Conservation (phyloP, 2,888 invertebrate species). For the Zygothrica quintamaculata region DNA sequence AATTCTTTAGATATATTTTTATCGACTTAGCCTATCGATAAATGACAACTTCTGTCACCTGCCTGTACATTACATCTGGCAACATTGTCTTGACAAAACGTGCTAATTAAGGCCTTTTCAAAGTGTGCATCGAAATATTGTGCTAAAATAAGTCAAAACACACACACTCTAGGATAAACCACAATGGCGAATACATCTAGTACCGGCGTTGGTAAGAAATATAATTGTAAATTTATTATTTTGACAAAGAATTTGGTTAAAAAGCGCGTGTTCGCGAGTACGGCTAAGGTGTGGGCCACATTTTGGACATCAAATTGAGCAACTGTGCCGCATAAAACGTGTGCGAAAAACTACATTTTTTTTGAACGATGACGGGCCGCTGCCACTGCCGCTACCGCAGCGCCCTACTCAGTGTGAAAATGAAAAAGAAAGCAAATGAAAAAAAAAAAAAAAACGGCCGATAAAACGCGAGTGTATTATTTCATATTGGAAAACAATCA, state of each 20-base stretch:
- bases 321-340: constrained; percentile 38
- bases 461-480: constrained; percentile 58
- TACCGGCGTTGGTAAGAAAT: constrained; percentile 94
- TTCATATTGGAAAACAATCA: constrained; percentile 40
- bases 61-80: constrained; percentile 20
- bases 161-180: constrained; percentile 67
- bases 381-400: constrained; percentile 35
- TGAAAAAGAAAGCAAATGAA: constrained; percentile 64
- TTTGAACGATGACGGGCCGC: constrained; percentile 59
- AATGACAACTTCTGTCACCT: constrained; percentile 25
- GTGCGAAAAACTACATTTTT: constrained; percentile 48
- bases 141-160: constrained; percentile 51
- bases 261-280: constrained; percentile 33
- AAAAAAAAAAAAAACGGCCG: constrained; percentile 51
- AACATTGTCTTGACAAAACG: constrained; percentile 20
- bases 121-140: constrained; percentile 27
- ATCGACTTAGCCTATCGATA: constrained; percentile 38
- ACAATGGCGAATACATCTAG: constrained; percentile 94
- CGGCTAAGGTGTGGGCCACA: constrained; percentile 7
- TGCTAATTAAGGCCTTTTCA: constrained; percentile 29
- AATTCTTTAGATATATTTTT: constrained; percentile 36
- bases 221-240: constrained; percentile 65
- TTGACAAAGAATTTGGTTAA: constrained; percentile 44
- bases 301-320: constrained; percentile 32
- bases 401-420: constrained; percentile 59